phyloP scores from a whole-genome alignment of 37 sponge, comb jelly and placozoan species.

The Halisarca cf. caerulea region DNA sequence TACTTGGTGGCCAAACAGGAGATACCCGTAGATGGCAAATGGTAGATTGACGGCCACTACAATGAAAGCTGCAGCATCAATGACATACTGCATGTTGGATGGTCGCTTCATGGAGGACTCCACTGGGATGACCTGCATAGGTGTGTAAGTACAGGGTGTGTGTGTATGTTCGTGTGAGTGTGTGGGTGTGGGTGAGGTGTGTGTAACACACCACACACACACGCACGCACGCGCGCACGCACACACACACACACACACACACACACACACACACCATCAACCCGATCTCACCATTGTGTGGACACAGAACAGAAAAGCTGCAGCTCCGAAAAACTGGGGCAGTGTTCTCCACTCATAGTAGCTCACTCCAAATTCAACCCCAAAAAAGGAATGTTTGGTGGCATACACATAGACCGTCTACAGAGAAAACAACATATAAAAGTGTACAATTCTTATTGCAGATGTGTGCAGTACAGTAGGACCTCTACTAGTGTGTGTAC shows the following conservation, averaged over 20 bases:
- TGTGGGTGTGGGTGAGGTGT: no score
- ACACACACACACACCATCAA: no score
- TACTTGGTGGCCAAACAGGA: constrained; percentile 68
- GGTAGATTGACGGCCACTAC: constrained; percentile 81
- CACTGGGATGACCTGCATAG: constrained; percentile 69
- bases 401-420: constrained; percentile 74
- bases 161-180: no score
- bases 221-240: no score
- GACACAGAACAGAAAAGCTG: constrained; percentile 89
- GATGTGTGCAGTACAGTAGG: no score
- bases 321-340: constrained; percentile 78
- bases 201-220: no score
- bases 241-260: no score
- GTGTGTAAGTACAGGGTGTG: no score
- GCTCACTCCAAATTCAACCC: background rate
- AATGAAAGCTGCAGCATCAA: constrained; percentile 56
- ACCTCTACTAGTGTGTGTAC: no score
- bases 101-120: constrained; percentile 70
- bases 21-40: constrained; percentile 83
- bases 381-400: background rate
- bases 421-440: no score
- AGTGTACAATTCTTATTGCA: no score
- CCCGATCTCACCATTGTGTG: constrained; percentile 79
- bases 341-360: constrained; percentile 33
- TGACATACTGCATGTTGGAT: constrained; percentile 57